Conservation (phyloP, 1,140 invertebrate species). For the Drosophila repleta region DNA sequence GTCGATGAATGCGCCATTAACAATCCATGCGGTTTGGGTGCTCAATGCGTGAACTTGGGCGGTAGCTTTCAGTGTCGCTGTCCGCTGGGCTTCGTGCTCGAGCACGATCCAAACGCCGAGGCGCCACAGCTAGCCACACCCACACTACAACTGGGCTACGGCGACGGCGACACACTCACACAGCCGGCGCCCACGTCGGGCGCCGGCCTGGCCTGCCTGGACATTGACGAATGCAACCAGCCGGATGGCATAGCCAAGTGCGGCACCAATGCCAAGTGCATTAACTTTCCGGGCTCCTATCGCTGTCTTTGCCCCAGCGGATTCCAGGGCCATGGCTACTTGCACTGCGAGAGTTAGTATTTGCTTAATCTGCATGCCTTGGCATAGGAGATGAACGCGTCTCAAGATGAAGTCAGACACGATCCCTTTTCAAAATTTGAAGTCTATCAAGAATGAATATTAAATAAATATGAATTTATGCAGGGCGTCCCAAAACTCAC, state of each 20-base stretch:
- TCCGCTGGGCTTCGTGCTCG: conserved; percentile 86
- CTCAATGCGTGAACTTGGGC: conserved; percentile 90
- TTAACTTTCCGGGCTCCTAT: conserved; percentile 96
- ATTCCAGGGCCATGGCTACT: conserved; percentile 94
- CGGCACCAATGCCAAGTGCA: conserved; percentile 95
- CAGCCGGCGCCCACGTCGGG: conserved; percentile 51
- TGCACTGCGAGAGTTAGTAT: conserved; percentile 93
- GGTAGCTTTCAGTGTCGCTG: conserved; percentile 91
- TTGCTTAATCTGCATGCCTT: conserved; percentile 43
- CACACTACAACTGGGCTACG: conserved; percentile 61
- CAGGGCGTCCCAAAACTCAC: too few relatives aligned
- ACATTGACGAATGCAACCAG: conserved; percentile 90
- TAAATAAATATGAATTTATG: too few relatives aligned
- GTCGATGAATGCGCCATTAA: conserved; percentile 94
- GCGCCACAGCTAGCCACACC: conserved; percentile 30
- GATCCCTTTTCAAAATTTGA: too few relatives aligned
- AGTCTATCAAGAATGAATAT: too few relatives aligned
- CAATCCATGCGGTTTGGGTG: conserved; percentile 88
- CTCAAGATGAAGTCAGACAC: neutral
- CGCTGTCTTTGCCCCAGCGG: conserved; percentile 95
- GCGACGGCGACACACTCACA: conserved; percentile 53
- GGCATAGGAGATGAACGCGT: neutral
- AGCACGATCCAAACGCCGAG: conserved; percentile 71
- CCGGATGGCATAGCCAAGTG: conserved; percentile 87
- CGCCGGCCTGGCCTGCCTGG: conserved; percentile 84